Percentiles rank a stretch among this genome's conserved stretches.
These are phyloP conservation scores for Catocala sponsa DNA, from an alignment of 2,888 invertebrate species.

Conservation along the genomic window DNA sequence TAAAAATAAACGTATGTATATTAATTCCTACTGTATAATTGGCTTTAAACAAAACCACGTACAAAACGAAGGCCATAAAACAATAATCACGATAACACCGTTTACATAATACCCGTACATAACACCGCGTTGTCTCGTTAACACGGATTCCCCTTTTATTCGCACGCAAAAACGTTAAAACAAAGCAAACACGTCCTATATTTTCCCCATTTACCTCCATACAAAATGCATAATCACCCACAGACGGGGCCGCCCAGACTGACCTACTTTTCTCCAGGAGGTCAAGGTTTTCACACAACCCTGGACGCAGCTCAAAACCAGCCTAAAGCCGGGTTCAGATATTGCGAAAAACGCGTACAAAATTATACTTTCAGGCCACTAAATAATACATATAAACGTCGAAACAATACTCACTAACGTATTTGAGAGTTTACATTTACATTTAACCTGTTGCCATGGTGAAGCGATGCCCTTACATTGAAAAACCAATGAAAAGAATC, in stretches of 20 bases:
- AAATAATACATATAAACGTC: too few species aligned
- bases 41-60: background rate
- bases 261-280: constrained; percentile 59
- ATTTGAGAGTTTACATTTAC: too few species aligned
- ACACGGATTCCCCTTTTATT: constrained; percentile 30
- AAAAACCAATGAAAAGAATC: too few species aligned
- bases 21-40: too few species aligned
- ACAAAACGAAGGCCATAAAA: background rate
- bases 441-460: too few species aligned
- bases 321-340: constrained; percentile 38
- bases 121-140: constrained; percentile 30
- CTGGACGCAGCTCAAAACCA: constrained; percentile 46
- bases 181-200: constrained; percentile 44
- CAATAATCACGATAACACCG: constrained; percentile 14
- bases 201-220: constrained; percentile 57
- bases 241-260: constrained; percentile 49
- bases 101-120: constrained; percentile 31
- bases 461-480: too few species aligned
- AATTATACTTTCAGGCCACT: too few species aligned
- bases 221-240: constrained; percentile 66
- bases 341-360: too few species aligned
- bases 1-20: too few species aligned
- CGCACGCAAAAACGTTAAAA: constrained; percentile 26
- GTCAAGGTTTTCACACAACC: constrained; percentile 62
- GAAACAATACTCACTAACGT: too few species aligned